Conservation (phyloP, 2,888 invertebrate species). For the Microplitis manilae region DNA sequence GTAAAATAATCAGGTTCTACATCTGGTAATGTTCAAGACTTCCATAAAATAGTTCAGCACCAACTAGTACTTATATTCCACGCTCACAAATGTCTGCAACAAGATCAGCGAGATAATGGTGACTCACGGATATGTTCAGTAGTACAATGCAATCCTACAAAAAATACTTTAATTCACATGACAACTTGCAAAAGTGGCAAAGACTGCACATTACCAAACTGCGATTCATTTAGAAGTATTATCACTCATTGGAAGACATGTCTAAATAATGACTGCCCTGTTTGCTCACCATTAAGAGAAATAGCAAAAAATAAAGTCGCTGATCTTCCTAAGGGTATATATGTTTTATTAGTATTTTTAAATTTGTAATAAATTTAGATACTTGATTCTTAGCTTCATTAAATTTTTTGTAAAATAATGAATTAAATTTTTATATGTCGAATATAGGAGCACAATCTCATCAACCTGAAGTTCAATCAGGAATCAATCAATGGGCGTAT, state of each 20-base stretch:
- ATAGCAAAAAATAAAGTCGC: constrained; percentile 82
- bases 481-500: constrained; percentile 57
- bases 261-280: constrained; percentile 94
- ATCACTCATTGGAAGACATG: constrained; percentile 99
- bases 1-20: constrained; percentile 68
- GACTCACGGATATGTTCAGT: constrained; percentile 90
- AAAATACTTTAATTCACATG: constrained; percentile 98
- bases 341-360: background rate
- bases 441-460: constrained; percentile 60
- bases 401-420: background rate
- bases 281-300: constrained; percentile 97
- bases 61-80: constrained; percentile 96
- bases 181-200: constrained; percentile 95
- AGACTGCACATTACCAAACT: constrained; percentile 93
- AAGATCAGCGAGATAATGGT: constrained; percentile 90
- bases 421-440: no score
- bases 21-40: constrained; percentile 91
- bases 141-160: constrained; percentile 99
- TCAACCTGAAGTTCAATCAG: constrained; percentile 57
- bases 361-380: constrained; percentile 20
- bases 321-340: constrained; percentile 71
- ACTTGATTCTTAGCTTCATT: constrained; percentile 1
- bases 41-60: constrained; percentile 97
- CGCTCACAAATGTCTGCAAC: constrained; percentile 98
- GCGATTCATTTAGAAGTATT: constrained; percentile 98